These are phyloP conservation scores for Prunella fulvescens DNA, from an alignment of 2,113 vertebrate genomes.

Conservation along the genomic window DNA sequence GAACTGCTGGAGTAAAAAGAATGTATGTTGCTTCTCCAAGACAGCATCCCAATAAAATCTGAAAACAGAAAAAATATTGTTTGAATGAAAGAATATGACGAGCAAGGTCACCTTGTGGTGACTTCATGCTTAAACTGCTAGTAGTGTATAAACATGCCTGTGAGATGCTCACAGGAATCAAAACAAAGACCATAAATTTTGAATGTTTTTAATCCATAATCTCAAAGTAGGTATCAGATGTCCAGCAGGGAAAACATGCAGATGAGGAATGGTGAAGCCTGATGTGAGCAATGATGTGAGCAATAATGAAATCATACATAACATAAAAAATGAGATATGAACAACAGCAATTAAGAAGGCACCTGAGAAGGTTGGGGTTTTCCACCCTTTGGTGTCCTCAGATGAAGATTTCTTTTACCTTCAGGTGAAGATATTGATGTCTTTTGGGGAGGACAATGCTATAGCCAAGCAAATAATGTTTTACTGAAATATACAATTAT, in stretches of 20 bases:
- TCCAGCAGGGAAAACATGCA: background rate
- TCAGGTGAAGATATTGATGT: background rate
- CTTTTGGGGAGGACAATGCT: background rate
- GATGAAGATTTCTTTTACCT: background rate
- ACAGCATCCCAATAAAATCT: background rate
- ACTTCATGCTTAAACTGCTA: background rate
- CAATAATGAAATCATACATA: background rate
- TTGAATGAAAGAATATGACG: background rate
- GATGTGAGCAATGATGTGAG: background rate
- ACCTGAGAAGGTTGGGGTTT: background rate
- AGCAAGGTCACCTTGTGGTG: background rate
- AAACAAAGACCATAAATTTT: background rate
- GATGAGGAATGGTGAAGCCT: background rate
- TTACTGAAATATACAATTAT: background rate
- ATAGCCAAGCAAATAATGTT: background rate
- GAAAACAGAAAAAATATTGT: background rate
- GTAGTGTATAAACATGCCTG: accelerated
- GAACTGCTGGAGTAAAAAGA: background rate
- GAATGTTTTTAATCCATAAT: background rate
- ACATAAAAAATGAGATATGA: background rate
- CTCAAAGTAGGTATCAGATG: background rate
- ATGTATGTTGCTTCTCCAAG: background rate
- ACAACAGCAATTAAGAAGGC: background rate
- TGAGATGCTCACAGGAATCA: background rate
- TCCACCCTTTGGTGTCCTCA: background rate